Percentiles rank a stretch among this genome's conserved stretches.
Conservation (phyloP, 2,888 invertebrate genomes). For the Cerceris ruficornis region DNA sequence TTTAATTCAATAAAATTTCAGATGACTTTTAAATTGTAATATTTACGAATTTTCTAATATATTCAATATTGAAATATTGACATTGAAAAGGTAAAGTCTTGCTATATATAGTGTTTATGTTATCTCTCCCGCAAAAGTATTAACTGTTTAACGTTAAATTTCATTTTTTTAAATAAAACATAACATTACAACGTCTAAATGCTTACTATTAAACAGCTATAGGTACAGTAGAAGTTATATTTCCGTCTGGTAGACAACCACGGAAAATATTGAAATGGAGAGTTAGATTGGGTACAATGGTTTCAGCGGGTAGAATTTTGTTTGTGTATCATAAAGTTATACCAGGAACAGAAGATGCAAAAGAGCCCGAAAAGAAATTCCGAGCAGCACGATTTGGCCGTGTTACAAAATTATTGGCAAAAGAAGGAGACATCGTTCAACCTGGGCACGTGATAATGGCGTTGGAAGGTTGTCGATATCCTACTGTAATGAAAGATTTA, state of each 20-base stretch:
- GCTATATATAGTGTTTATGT: constrained; percentile 60
- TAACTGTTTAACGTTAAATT: constrained; percentile 29
- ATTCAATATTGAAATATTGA: too few relatives aligned
- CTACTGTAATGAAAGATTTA: constrained; percentile 99
- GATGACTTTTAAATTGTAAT: too few relatives aligned
- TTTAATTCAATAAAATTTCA: too few relatives aligned
- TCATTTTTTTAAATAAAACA: constrained; percentile 13
- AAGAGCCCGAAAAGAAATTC: constrained; percentile 87
- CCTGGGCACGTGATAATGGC: constrained; percentile 88
- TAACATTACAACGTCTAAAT: constrained; percentile 41
- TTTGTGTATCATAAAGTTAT: constrained; percentile 88
- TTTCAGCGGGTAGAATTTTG: constrained; percentile 91
- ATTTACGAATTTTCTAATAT: too few relatives aligned
- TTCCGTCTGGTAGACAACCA: constrained; percentile 87
- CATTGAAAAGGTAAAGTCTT: too few relatives aligned
- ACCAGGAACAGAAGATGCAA: constrained; percentile 82
- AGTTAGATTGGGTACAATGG: constrained; percentile 91
- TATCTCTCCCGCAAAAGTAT: constrained; percentile 68
- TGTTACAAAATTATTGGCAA: constrained; percentile 89
- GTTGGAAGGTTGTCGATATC: constrained; percentile 93
- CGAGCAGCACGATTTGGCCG: constrained; percentile 92
- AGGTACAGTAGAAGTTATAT: constrained; percentile 87
- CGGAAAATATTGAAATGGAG: constrained; percentile 94
- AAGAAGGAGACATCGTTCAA: constrained; percentile 90
- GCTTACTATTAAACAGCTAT: constrained; percentile 85